A percentile compares a stretch with the other conserved stretches of the same genome.
Conservation (phyloP, 2,888 invertebrate genomes). For the Cantharis lateralis region DNA sequence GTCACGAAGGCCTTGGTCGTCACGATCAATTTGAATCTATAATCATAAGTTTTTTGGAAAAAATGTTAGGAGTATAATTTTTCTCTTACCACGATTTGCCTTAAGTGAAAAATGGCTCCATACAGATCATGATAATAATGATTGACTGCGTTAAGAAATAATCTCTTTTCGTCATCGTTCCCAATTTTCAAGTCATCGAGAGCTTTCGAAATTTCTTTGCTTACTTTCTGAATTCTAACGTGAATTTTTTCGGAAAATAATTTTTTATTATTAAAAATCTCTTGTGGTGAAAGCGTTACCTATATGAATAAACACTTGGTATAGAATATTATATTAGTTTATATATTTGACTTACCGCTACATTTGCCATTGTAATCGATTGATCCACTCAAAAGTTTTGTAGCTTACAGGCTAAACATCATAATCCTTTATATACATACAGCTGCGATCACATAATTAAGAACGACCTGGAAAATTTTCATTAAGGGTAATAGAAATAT, state of each 20-base stretch:
- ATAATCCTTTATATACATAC: no score
- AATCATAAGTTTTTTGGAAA: not conserved
- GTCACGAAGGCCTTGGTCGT: not conserved
- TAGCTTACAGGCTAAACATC: no score
- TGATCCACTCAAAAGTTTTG: no score
- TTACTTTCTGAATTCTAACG: accelerated
- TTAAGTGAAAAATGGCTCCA: not conserved
- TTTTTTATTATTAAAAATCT: not conserved
- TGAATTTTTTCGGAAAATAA: not conserved
- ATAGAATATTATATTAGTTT: not conserved
- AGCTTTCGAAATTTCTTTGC: not conserved
- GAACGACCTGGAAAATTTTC: no score
- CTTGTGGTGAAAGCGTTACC: not conserved
- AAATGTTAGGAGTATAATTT: not conserved
- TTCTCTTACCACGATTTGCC: not conserved
- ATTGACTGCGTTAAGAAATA: not conserved
- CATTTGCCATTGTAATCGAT: no score
- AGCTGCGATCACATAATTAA: no score
- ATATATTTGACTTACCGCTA: not conserved
- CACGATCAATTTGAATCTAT: not conserved
- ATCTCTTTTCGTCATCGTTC: not conserved
- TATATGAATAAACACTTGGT: not conserved
- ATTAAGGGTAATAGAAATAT: no score
- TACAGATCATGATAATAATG: not conserved
- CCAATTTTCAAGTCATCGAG: not conserved